Base-by-base conservation (phyloP, 2,113 vertebrate genomes). In the Anolis sagrei region DNA sequence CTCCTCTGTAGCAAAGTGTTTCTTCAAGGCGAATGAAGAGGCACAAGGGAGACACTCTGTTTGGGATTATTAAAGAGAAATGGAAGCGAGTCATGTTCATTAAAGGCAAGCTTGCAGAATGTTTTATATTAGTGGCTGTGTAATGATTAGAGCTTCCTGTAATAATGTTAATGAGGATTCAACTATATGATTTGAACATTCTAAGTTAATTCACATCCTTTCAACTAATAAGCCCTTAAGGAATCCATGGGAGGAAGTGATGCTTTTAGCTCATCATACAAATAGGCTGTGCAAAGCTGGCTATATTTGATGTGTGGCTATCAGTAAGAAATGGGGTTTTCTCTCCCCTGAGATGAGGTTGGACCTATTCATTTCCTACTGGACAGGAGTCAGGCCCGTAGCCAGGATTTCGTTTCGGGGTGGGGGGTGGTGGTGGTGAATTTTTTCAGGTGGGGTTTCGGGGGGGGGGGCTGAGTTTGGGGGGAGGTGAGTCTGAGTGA, bases 151-250 rank as follows among this genome's bases (percentile, higher is more conserved):
- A 93, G 85, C 93, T 95, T 96, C 95, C 95, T 95, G 95, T 95
- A 95, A 95, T 95, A 95, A 95, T 94, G 91, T 94, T 94, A 93
- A 95, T 94, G 93, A 89, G 0, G 87, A 94, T 93, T 91, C 93
- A 92, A 95, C 94, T 94, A 90, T 94, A 96, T 95, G 94, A 95
- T 92, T 96, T 94, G 93, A 95, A 94, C 94, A 95, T 96, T 95
- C 94, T 89, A 90, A 93, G 95, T 95, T 94, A 95, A 96, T 96
- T 95, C 94, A 93, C 93, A 96, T 93, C 94, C 93, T 94, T 95
- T 95, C 94, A 94, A 94, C 93, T 94, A 95, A 95, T 94, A 91
- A 94, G 91, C 92, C 93, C 90, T 90, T 93, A 94, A 95, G 58
- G 61, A 87, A 82, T 80, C 14, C 19, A 88, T 81, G 25, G 86